phyloP scores from a whole-genome alignment of 2,797 vertebrate genomes.

The Gadopsis marmoratus region DNA sequence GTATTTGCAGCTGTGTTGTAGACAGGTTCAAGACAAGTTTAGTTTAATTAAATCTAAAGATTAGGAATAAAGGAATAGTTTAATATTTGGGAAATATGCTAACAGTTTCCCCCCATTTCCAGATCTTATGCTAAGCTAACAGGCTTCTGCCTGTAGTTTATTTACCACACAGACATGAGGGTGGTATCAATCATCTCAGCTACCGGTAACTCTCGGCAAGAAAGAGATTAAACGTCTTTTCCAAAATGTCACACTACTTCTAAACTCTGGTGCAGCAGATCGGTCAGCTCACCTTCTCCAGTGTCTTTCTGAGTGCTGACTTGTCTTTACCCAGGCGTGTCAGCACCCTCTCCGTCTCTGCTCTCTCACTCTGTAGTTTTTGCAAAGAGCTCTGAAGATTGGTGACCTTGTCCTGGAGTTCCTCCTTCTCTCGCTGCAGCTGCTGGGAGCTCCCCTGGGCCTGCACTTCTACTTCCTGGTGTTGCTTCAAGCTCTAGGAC shows the following conservation, averaged over 20 bases:
- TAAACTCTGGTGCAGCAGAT: not conserved
- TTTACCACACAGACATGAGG: not conserved
- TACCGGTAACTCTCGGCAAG: not conserved
- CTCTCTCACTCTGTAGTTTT: conserved; percentile 78
- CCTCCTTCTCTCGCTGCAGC: conserved; percentile 73
- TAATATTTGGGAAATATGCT: not conserved
- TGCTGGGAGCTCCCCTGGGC: conserved; percentile 61
- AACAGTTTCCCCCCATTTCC: not conserved
- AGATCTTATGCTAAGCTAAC: not conserved
- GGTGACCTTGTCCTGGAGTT: conserved; percentile 75
- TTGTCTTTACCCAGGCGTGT: conserved; percentile 82
- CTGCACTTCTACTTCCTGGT: conserved; percentile 77
- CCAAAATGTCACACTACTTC: not conserved
- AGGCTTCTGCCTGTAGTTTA: not conserved
- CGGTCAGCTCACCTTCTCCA: conserved; percentile 83
- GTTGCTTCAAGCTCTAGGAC: conserved; percentile 77
- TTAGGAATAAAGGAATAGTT: not conserved
- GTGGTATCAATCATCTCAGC: not conserved
- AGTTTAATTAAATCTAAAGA: not conserved
- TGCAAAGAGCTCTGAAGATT: conserved; percentile 76
- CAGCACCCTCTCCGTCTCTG: conserved; percentile 77
- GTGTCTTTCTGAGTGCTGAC: conserved; percentile 78
- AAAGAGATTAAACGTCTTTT: not conserved
- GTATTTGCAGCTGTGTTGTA: not conserved
- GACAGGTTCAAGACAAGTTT: not conserved